Base-by-base conservation (phyloP, 2,797 vertebrate species). In the Lagodon rhomboides region DNA sequence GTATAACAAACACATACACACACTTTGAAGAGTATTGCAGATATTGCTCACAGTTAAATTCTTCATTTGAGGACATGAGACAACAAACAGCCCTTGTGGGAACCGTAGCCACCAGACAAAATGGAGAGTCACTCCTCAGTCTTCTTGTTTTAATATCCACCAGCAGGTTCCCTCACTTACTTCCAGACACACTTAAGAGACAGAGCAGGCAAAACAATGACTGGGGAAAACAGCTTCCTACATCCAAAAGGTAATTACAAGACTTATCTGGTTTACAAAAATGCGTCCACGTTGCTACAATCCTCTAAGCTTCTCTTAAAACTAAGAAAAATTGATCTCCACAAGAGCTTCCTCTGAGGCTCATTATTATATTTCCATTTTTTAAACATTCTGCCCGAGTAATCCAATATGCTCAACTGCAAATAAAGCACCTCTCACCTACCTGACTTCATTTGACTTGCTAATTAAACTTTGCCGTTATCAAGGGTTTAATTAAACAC, bases 391-490 rank as follows among this genome's bases (percentile, higher is more conserved):
- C 73, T 73, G 56, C 25, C 13, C 27, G 50, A 75, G 68, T 80
- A 82, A 82, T 85, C 66, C 75, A 80, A 78, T 66, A 70, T 17
- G 64, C 64, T 60, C 5, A 5, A 54, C 46, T 55, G 55, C 79
- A 82, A 84, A 87, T 73, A 75, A 83, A 85, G 74, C 74, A 65
- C 67, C 75, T 82, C 59, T 78, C 80, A 82, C 72, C 70, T 75
- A 38, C 68, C 73, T 75, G 70, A 80, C 86, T 80, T 88, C 6
- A 87, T 87, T 88, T 84, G 80, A 91, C 86, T 90, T 84, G 86
- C 90, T 91, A 90, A 92, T 91, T 91, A 80, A 90, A 87, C 73
- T 50, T 69, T 27, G 63, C 79, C 43, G 68, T 87, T 92, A 88
- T 89, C 86, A 34, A 63, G 77, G 73, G 59, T 80, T 91, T 91